phyloP scores from a whole-genome alignment of 2,797 vertebrate genomes.

The Anabas testudineus region DNA sequence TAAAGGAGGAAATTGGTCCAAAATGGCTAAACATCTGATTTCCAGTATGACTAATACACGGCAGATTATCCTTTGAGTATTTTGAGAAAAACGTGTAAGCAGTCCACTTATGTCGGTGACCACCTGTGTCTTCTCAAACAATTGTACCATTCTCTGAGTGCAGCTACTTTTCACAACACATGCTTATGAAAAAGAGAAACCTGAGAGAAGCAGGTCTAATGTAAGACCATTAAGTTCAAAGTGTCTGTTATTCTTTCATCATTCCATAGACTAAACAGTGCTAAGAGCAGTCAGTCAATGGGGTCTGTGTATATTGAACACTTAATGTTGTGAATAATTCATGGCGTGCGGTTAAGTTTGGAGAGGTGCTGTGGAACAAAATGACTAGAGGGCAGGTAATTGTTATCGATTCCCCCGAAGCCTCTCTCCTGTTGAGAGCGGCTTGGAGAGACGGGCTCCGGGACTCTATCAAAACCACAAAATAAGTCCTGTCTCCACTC shows the following conservation, averaged over 20 bases:
- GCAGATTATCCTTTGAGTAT: slow-evolving; percentile 40
- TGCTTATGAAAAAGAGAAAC: slow-evolving; percentile 41
- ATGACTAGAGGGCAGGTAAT: slow-evolving; percentile 85
- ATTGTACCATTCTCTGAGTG: slow-evolving; percentile 22
- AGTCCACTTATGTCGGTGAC: slow-evolving; percentile 25
- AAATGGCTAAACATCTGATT: slow-evolving; percentile 64
- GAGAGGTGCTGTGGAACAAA: slow-evolving; percentile 84
- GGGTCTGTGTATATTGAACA: slow-evolving; percentile 80
- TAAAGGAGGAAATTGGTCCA: slow-evolving; percentile 45
- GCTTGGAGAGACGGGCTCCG: slow-evolving; percentile 73
- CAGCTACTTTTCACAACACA: slow-evolving; percentile 50
- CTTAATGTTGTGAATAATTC: slow-evolving; percentile 86
- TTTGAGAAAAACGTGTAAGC: slow-evolving; percentile 13
- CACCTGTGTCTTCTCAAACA: slow-evolving; percentile 50
- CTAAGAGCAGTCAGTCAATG: slow-evolving; percentile 81
- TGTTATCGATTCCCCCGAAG: slow-evolving; percentile 83
- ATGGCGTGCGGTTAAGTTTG: slow-evolving; percentile 82
- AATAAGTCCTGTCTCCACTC: slow-evolving; percentile 78
- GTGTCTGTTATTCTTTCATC: slow-evolving; percentile 76
- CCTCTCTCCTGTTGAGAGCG: slow-evolving; percentile 80
- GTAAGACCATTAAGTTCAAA: slow-evolving; percentile 73
- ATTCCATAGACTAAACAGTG: slow-evolving; percentile 77
- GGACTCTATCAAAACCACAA: slow-evolving; percentile 85
- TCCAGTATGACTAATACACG: slow-evolving; percentile 47
- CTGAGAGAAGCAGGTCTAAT: slow-evolving; percentile 58